Evolutionary conservation across 2,888 invertebrate genomes (phyloP).

Genomic region (Lasioglossum pauxillum): DNA sequence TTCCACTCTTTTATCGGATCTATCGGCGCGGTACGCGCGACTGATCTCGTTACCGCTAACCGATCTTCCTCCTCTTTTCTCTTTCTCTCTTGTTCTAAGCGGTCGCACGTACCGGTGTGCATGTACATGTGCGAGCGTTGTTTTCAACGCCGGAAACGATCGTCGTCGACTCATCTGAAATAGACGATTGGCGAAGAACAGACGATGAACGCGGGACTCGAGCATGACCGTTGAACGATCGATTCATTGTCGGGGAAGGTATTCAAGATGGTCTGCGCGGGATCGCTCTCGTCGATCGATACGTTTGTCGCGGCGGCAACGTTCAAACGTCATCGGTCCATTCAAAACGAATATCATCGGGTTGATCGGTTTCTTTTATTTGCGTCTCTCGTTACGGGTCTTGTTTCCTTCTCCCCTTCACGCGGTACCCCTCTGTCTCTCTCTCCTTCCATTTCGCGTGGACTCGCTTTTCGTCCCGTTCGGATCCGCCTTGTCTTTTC

Average conservation of each 20-base stretch:
- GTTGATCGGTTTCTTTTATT: constrained; percentile 53
- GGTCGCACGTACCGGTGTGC: neutral
- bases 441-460: constrained; percentile 9
- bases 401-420: neutral
- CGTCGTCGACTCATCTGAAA: constrained; percentile 30
- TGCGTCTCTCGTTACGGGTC: constrained; percentile 23
- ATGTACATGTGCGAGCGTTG: neutral
- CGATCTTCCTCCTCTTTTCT: constrained; percentile 22
- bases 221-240: constrained; percentile 53
- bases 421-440: too few relatives aligned
- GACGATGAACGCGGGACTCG: constrained; percentile 37
- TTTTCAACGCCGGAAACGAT: constrained; percentile 34
- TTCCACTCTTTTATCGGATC: constrained; percentile 50
- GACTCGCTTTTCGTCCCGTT: constrained; percentile 17
- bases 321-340: constrained; percentile 64
- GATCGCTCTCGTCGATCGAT: constrained; percentile 69
- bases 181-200: neutral
- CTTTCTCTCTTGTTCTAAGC: neutral
- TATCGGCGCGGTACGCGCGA: constrained; percentile 45
- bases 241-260: constrained; percentile 66
- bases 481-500: constrained; percentile 22
- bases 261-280: constrained; percentile 65
- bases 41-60: constrained; percentile 51
- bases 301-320: constrained; percentile 62
- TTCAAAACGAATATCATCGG: constrained; percentile 46